These are phyloP conservation scores for Psephotus haematonotus DNA, from an alignment of 2,113 vertebrate species.

Conservation along the genomic window DNA sequence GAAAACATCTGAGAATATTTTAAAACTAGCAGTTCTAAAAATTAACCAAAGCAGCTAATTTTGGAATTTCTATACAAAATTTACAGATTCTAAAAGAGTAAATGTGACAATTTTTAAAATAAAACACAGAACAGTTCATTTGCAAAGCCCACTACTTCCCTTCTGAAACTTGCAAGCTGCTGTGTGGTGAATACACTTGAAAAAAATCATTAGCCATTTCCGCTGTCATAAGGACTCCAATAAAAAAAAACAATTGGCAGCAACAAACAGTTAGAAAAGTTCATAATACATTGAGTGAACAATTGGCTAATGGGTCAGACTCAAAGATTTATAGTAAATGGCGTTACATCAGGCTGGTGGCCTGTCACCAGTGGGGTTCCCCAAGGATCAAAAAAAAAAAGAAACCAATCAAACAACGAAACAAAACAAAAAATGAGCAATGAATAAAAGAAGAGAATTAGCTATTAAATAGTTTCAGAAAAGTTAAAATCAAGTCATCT, in stretches of 20 bases:
- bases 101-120: background rate
- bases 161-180: background rate
- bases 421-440: background rate
- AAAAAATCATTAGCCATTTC: background rate
- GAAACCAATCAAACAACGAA: background rate
- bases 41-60: background rate
- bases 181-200: background rate
- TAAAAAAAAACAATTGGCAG: background rate
- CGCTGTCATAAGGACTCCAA: background rate
- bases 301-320: background rate
- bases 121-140: background rate
- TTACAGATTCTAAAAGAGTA: background rate
- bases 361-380: background rate
- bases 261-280: fast-evolving
- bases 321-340: background rate
- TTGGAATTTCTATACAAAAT: background rate
- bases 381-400: background rate
- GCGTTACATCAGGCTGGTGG: background rate
- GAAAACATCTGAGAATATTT: background rate
- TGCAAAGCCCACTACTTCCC: background rate
- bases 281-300: background rate
- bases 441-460: background rate
- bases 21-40: background rate
- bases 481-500: background rate
- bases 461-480: background rate